Evolutionary conservation across 2,888 invertebrate genomes (phyloP).

Genomic region (Heliothis peltigera): DNA sequence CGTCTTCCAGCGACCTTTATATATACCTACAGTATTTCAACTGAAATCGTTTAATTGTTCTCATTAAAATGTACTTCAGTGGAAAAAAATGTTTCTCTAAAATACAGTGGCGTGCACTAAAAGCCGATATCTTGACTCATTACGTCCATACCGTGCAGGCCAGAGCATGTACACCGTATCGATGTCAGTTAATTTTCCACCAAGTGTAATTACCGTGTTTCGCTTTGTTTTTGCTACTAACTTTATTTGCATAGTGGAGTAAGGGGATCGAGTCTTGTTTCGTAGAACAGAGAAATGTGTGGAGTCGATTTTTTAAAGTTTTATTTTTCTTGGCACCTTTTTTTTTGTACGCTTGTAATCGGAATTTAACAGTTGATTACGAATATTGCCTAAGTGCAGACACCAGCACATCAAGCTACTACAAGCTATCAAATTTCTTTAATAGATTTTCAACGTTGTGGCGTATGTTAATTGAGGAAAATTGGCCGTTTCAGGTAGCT

Average conservation of each 20-base stretch:
- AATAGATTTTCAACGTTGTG: too few relatives aligned
- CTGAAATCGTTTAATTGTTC: slow-evolving; percentile 49
- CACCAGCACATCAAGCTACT: too few relatives aligned
- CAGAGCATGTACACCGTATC: slow-evolving; percentile 82
- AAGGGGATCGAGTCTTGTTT: slow-evolving; percentile 76
- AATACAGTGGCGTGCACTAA: slow-evolving; percentile 78
- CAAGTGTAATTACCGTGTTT: slow-evolving; percentile 88
- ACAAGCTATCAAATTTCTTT: too few relatives aligned
- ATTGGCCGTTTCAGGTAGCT: too few relatives aligned
- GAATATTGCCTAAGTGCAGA: too few relatives aligned
- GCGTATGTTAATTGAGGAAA: too few relatives aligned
- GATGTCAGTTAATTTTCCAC: slow-evolving; percentile 88
- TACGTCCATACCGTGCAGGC: slow-evolving; percentile 77
- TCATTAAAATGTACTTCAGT: slow-evolving; percentile 52
- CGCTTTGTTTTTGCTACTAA: slow-evolving; percentile 89
- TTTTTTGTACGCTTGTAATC: neutral
- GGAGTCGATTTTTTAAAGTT: slow-evolving; percentile 62
- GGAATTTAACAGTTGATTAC: too few relatives aligned
- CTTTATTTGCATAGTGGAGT: slow-evolving; percentile 88
- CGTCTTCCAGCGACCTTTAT: too few relatives aligned
- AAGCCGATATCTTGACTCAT: slow-evolving; percentile 83
- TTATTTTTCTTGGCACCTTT: neutral
- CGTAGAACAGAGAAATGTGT: slow-evolving; percentile 60
- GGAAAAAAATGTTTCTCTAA: slow-evolving; percentile 58
- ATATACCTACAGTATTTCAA: too few relatives aligned